Percentiles rank a stretch among this genome's conserved stretches.
Conservation (phyloP, 2,797 vertebrate species). For the Pseudochaenichthys georgianus region DNA sequence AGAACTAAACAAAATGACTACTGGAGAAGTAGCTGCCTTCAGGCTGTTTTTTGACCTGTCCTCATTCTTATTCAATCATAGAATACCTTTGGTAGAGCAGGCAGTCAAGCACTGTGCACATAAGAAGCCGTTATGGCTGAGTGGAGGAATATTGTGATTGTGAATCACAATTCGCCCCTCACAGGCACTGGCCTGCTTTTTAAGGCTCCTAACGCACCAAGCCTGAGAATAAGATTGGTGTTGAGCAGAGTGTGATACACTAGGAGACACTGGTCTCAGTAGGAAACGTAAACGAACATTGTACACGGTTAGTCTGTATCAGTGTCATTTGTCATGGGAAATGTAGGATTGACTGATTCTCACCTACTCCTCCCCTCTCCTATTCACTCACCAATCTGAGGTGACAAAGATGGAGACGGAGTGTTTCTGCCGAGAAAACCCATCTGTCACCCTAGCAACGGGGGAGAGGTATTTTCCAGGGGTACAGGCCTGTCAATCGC, state of each 20-base stretch:
- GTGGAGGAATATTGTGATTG: slow-evolving; percentile 42
- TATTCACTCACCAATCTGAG: slow-evolving; percentile 52
- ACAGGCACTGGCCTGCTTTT: slow-evolving; percentile 50
- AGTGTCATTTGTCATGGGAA: slow-evolving; percentile 59
- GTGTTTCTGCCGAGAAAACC: slow-evolving; percentile 68
- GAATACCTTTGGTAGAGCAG: slow-evolving; percentile 34
- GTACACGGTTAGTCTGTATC: slow-evolving; percentile 41
- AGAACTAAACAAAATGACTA: slow-evolving; percentile 26
- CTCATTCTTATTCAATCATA: slow-evolving; percentile 53
- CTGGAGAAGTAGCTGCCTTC: slow-evolving; percentile 43
- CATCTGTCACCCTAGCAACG: slow-evolving; percentile 81
- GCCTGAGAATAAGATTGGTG: slow-evolving; percentile 43
- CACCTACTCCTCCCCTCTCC: slow-evolving; percentile 30
- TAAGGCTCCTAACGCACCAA: slow-evolving; percentile 28
- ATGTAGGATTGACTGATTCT: slow-evolving; percentile 57
- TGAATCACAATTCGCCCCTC: slow-evolving; percentile 61
- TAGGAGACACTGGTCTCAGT: slow-evolving; percentile 20
- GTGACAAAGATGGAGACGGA: slow-evolving; percentile 70
- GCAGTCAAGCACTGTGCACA: slow-evolving; percentile 19
- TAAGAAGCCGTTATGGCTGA: slow-evolving; percentile 3
- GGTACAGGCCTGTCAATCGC: slow-evolving; percentile 65
- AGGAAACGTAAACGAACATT: slow-evolving; percentile 41
- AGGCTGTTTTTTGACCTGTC: slow-evolving; percentile 49
- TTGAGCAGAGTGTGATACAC: slow-evolving; percentile 33
- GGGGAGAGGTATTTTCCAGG: slow-evolving; percentile 50